phyloP scores from a whole-genome alignment of 2,888 invertebrate genomes.

The Panorpa germanica region DNA sequence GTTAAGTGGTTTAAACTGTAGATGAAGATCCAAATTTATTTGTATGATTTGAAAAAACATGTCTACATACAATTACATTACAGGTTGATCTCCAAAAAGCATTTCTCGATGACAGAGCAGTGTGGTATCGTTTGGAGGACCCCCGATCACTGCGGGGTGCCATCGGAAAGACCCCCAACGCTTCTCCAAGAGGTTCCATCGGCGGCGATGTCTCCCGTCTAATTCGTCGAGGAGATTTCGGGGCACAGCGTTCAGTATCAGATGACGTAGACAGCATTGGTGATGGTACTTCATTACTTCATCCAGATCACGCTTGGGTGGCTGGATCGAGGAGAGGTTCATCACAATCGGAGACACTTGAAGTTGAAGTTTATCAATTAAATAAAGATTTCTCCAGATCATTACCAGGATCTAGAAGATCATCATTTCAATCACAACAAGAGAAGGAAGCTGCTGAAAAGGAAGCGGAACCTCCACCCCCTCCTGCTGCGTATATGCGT shows the following conservation, averaged over 20 bases:
- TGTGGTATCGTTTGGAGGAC: constrained; percentile 80
- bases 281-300: constrained; percentile 55
- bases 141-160: constrained; percentile 42
- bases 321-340: constrained; percentile 66
- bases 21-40: too few relatives aligned
- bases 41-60: too few relatives aligned
- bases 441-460: constrained; percentile 35
- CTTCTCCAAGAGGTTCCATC: constrained; percentile 63
- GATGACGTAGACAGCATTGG: constrained; percentile 60
- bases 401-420: constrained; percentile 65
- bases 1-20: too few relatives aligned
- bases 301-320: constrained; percentile 72
- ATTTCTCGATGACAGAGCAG: constrained; percentile 70
- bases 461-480: constrained; percentile 24
- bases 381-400: constrained; percentile 75
- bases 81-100: constrained; percentile 62
- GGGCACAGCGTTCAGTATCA: constrained; percentile 55
- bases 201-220: constrained; percentile 42
- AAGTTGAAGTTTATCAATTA: constrained; percentile 68
- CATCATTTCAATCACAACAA: constrained; percentile 58
- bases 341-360: constrained; percentile 75
- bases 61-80: background rate
- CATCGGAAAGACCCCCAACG: constrained; percentile 47
- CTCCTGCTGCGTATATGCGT: constrained; percentile 34
- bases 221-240: constrained; percentile 49